Percentiles rank a stretch among this genome's conserved stretches.
Evolutionary conservation across 2,113 vertebrate genomes (phyloP).

Genomic region (Tinamus guttatus): DNA sequence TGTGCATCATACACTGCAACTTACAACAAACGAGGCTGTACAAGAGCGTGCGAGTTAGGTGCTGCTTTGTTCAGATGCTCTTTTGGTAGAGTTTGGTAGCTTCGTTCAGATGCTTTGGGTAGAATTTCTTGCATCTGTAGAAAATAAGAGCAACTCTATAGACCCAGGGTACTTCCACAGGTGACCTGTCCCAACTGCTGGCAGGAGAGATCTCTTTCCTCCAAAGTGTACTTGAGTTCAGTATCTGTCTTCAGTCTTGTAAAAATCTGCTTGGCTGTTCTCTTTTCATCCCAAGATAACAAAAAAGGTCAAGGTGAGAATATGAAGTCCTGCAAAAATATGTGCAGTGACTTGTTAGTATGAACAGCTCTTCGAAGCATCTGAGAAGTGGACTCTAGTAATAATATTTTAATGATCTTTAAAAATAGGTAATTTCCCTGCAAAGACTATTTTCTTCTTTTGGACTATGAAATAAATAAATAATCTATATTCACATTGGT

Average conservation of each 20-base stretch:
- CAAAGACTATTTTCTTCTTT: conserved; percentile 38
- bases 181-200: background rate
- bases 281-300: background rate
- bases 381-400: background rate
- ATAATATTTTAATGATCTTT: conserved; percentile 33
- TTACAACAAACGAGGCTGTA: background rate
- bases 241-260: background rate
- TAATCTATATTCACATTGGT: background rate
- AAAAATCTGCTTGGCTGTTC: background rate
- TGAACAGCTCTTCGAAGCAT: background rate
- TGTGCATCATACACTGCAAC: too few species aligned
- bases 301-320: background rate
- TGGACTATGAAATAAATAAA: background rate
- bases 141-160: background rate
- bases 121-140: background rate
- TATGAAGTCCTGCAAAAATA: background rate
- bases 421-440: conserved; percentile 11
- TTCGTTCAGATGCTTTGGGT: background rate
- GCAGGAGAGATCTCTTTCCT: background rate
- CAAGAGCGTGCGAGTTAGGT: too few species aligned
- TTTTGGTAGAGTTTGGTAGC: background rate
- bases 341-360: background rate
- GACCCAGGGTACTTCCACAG: background rate
- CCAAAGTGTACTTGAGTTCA: background rate
- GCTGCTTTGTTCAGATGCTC: background rate